phyloP scores from a whole-genome alignment of 2,888 invertebrate genomes.

The Schizotus pectinicornis region DNA sequence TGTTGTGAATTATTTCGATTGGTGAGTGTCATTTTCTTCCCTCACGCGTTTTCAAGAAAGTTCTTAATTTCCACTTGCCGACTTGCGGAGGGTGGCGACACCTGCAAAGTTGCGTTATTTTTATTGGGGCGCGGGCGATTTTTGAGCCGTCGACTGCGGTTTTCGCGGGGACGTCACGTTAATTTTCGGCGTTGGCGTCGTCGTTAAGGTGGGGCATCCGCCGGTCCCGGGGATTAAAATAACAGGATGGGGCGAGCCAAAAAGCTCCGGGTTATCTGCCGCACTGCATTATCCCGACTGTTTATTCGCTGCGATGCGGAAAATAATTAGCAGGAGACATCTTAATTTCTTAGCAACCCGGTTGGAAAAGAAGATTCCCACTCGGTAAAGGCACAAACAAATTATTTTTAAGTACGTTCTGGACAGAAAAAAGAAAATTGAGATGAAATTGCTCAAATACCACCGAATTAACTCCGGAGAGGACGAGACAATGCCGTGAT shows the following conservation, averaged over 20 bases:
- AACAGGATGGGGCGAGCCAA: slow-evolving; percentile 17
- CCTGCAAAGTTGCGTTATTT: too few species aligned
- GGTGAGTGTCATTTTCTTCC: too few species aligned
- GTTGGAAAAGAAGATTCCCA: slow-evolving; percentile 29
- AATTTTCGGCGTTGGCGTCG: neutral
- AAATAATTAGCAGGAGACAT: slow-evolving; percentile 41
- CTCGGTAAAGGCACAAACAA: slow-evolving; percentile 27
- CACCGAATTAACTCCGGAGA: slow-evolving; percentile 18
- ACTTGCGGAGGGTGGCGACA: neutral
- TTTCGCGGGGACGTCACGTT: too few species aligned
- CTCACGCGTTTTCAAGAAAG: too few species aligned
- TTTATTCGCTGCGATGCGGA: slow-evolving; percentile 34
- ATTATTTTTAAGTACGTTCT: slow-evolving; percentile 31
- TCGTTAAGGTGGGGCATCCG: slow-evolving; percentile 19
- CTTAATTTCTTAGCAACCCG: slow-evolving; percentile 38
- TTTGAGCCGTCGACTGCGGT: too few species aligned
- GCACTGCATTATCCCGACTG: slow-evolving; percentile 30
- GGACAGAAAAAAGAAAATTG: slow-evolving; percentile 20
- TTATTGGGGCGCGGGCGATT: too few species aligned
- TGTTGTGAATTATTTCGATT: too few species aligned
- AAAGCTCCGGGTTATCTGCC: slow-evolving; percentile 30
- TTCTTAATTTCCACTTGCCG: neutral
- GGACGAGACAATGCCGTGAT: slow-evolving; percentile 16
- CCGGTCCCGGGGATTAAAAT: slow-evolving; percentile 22
- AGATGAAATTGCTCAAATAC: slow-evolving; percentile 22